Evolutionary conservation across 2,797 vertebrate species (phyloP).

Genomic region (Catharus ustulatus): DNA sequence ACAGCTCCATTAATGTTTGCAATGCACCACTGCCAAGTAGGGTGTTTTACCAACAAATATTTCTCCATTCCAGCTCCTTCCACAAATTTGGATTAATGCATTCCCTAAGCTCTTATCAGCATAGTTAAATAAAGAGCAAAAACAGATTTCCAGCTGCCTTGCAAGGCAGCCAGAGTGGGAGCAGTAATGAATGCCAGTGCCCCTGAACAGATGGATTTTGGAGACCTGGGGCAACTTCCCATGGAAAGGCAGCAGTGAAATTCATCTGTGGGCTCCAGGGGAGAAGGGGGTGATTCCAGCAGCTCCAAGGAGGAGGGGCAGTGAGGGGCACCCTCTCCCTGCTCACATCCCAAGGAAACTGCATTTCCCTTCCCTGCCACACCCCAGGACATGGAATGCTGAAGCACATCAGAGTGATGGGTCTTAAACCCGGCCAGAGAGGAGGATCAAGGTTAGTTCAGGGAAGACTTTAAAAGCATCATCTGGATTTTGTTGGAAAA

Average conservation of each 20-base stretch:
- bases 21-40: slow-evolving; percentile 61
- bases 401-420: neutral
- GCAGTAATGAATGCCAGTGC: neutral
- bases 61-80: slow-evolving; percentile 52
- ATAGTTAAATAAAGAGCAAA: slow-evolving; percentile 34
- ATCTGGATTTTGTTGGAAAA: neutral
- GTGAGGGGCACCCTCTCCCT: neutral
- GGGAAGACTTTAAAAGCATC: neutral
- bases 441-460: rapidly evolving
- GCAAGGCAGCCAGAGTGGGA: neutral
- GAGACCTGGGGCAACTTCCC: neutral
- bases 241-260: neutral
- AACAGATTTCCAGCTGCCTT: neutral
- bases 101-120: slow-evolving; percentile 66
- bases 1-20: slow-evolving; percentile 58
- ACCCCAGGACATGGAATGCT: rapidly evolving
- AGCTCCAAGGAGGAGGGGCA: rapidly evolving
- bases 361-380: neutral
- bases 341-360: neutral
- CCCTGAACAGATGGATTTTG: neutral
- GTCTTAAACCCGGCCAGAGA: neutral
- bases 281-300: neutral
- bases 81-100: slow-evolving; percentile 61
- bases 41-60: slow-evolving; percentile 58
- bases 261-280: neutral